Evolutionary conservation across 2,888 invertebrate species (phyloP).

Genomic region (Masnerella sp.): DNA sequence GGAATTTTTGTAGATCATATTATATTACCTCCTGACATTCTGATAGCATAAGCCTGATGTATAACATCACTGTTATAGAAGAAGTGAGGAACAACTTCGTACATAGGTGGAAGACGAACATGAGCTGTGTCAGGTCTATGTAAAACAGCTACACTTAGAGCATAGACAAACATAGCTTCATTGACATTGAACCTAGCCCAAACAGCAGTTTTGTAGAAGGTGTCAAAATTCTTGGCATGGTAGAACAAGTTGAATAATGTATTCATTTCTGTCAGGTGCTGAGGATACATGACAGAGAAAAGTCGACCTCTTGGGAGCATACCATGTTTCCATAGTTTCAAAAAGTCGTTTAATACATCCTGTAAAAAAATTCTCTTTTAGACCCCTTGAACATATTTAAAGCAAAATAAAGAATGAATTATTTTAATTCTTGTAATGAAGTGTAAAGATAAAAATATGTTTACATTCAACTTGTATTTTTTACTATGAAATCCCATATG

Average conservation of each 20-base stretch:
- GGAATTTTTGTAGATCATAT: no score
- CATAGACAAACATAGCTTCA: conserved; percentile 80
- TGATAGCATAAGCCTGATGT: conserved; percentile 76
- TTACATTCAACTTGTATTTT: no score
- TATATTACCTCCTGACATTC: no score
- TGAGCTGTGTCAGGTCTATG: conserved; percentile 81
- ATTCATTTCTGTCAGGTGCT: conserved; percentile 77
- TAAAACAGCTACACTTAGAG: conserved; percentile 81
- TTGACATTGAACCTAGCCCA: conserved; percentile 77
- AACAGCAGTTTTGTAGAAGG: conserved; percentile 75
- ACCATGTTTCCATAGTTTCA: conserved; percentile 74
- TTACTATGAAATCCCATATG: not conserved
- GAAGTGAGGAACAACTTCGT: conserved; percentile 83
- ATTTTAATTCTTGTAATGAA: no score
- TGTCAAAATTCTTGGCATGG: conserved; percentile 80
- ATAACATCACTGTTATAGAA: conserved; percentile 82
- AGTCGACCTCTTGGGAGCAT: conserved; percentile 69
- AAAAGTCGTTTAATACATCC: conserved; percentile 78
- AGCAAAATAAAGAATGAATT: no score
- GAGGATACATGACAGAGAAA: conserved; percentile 71
- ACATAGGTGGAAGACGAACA: conserved; percentile 82
- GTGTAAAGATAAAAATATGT: no score
- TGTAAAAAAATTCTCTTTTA: no score
- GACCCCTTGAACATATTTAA: no score
- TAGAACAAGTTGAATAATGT: conserved; percentile 84